Percentiles rank a stretch among this genome's conserved stretches.
Evolutionary conservation across 2,888 invertebrate species (phyloP).

Genomic region (Leistus spinibarbis): DNA sequence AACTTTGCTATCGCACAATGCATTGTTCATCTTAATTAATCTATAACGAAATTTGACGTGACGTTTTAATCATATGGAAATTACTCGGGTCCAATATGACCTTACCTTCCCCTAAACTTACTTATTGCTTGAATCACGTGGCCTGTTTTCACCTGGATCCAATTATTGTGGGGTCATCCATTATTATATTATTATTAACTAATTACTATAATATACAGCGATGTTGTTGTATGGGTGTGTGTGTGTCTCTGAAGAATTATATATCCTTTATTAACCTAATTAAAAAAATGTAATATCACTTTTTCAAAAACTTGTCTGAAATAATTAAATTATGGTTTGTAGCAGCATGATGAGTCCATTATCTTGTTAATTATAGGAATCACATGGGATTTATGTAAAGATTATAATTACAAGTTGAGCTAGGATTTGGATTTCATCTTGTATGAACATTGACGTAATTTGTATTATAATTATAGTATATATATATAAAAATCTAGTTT

Average conservation of each 20-base stretch:
- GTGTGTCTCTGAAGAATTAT: not conserved
- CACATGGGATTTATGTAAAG: not conserved
- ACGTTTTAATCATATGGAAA: conserved; percentile 13
- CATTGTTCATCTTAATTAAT: conserved; percentile 16
- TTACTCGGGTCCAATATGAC: not conserved
- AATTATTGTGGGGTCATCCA: not conserved
- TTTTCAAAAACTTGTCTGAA: not conserved
- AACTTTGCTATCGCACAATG: not conserved
- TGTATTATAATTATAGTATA: no score
- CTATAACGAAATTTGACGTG: not conserved
- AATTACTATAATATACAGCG: not conserved
- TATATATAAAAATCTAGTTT: no score
- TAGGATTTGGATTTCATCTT: not conserved
- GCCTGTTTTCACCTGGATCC: not conserved
- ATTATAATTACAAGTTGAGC: not conserved
- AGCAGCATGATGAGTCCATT: not conserved
- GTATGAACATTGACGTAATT: not conserved
- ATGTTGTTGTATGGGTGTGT: not conserved
- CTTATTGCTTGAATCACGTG: no score
- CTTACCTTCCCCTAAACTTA: not conserved
- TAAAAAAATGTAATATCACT: not conserved
- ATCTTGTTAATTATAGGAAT: not conserved
- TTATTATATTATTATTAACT: not conserved
- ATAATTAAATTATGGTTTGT: not conserved
- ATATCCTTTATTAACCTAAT: not conserved